phyloP scores from a whole-genome alignment of 2,888 invertebrate species.

The Polydesmus complanatus region DNA sequence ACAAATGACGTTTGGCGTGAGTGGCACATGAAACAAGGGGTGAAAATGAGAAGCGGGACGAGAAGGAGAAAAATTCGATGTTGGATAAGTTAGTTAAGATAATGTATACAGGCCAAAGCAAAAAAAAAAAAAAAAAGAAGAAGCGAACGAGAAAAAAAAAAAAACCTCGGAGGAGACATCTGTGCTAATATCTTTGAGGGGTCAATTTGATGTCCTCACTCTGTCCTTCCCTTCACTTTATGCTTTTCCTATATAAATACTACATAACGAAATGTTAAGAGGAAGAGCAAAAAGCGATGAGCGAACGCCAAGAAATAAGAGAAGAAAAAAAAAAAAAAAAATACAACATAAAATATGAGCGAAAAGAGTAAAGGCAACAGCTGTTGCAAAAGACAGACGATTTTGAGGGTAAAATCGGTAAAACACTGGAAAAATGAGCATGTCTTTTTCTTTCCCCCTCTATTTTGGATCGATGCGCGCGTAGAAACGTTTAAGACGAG shows the following conservation, averaged over 20 bases:
- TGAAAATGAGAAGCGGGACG: not conserved
- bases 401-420: not conserved
- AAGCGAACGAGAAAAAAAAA: no score
- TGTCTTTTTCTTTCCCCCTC: no score
- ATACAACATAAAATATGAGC: not conserved
- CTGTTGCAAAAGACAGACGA: not conserved
- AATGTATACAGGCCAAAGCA: not conserved
- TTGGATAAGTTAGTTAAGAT: not conserved
- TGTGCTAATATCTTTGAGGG: not conserved
- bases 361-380: not conserved
- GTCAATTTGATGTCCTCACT: not conserved
- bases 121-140: no score
- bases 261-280: not conserved
- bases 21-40: not conserved
- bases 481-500: no score
- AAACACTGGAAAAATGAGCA: not conserved
- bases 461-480: no score
- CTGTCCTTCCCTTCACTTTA: not conserved
- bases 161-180: not conserved
- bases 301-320: not conserved
- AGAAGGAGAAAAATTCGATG: not conserved
- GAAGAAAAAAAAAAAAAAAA: not conserved
- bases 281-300: not conserved
- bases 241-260: not conserved
- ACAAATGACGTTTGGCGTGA: not conserved